A percentile compares a stretch with the other conserved stretches of the same genome.
These are phyloP conservation scores for Rhinophrynus dorsalis DNA, from an alignment of 2,797 vertebrate species.

Conservation along the genomic window DNA sequence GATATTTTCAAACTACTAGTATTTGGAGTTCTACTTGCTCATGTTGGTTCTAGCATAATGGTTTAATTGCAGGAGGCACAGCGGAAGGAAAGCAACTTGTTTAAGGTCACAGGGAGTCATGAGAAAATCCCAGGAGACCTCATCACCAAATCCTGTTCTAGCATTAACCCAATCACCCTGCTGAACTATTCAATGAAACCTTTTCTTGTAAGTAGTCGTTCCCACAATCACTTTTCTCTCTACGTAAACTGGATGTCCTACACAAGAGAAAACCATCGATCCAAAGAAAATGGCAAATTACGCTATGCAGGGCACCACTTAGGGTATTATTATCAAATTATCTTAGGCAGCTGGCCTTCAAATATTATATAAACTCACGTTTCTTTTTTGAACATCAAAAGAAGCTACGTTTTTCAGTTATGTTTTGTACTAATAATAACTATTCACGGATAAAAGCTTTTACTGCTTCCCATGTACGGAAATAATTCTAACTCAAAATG, in stretches of 20 bases:
- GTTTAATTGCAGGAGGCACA: constrained; percentile 46
- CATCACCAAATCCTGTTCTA: constrained; percentile 34
- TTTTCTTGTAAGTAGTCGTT: constrained; percentile 34
- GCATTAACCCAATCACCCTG: constrained; percentile 39
- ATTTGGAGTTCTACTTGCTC: constrained; percentile 11
- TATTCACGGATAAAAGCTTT: no score
- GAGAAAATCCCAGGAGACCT: constrained; percentile 47
- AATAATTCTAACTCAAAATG: no score
- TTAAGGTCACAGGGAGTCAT: constrained; percentile 42
- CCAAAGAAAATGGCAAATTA: constrained; percentile 32
- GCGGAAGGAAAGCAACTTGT: constrained; percentile 41
- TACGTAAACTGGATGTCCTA: constrained; percentile 5
- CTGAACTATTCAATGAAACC: constrained; percentile 37
- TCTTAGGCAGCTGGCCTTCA: constrained; percentile 10
- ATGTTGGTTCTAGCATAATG: constrained; percentile 29
- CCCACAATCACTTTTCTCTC: constrained; percentile 38
- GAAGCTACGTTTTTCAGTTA: no score
- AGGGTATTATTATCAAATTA: constrained; percentile 31
- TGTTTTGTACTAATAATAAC: no score
- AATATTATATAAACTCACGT: constrained; percentile 16
- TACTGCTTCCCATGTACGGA: no score
- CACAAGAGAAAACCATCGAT: constrained; percentile 14
- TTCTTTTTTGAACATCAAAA: constrained; percentile 19
- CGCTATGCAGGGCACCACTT: neutral
- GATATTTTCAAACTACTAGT: neutral